Percentiles rank a stretch among this genome's conserved stretches.
Evolutionary conservation across 1,140 invertebrate genomes (phyloP).

Genomic region (Drosophila seguyi): DNA sequence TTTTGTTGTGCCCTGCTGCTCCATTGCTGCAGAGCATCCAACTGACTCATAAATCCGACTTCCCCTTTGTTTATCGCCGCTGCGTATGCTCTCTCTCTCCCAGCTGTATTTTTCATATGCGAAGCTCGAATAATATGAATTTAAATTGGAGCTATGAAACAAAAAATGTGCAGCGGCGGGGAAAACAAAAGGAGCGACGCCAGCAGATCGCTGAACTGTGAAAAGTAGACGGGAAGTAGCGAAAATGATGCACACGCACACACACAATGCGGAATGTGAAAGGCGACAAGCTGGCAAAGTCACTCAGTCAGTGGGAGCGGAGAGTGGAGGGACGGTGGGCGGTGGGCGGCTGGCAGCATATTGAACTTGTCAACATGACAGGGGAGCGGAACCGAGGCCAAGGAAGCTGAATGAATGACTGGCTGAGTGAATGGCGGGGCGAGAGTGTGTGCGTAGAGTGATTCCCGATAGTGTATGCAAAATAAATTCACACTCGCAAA

Average conservation of each 20-base stretch:
- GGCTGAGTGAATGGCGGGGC: slow-evolving; percentile 29
- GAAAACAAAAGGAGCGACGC: slow-evolving; percentile 20
- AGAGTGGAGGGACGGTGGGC: slow-evolving; percentile 1
- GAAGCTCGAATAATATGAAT: slow-evolving; percentile 78
- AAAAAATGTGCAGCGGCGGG: slow-evolving; percentile 27
- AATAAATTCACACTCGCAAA: slow-evolving; percentile 52
- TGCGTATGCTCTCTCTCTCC: slow-evolving; percentile 5
- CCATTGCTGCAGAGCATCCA: slow-evolving; percentile 23
- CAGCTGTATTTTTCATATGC: slow-evolving; percentile 43
- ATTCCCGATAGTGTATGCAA: slow-evolving; percentile 73
- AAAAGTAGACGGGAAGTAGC: slow-evolving; percentile 75
- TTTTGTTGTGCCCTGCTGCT: slow-evolving; percentile 1
- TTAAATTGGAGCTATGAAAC: slow-evolving; percentile 64
- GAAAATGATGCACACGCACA: slow-evolving; percentile 59
- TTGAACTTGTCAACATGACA: slow-evolving; percentile 74
- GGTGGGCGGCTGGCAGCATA: slow-evolving; percentile 42
- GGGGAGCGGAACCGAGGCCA: slow-evolving; percentile 51
- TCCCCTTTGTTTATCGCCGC: slow-evolving; percentile 26
- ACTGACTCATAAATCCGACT: slow-evolving; percentile 25
- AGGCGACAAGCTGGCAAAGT: slow-evolving; percentile 61
- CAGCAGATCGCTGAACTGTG: slow-evolving; percentile 61
- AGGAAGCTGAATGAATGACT: slow-evolving; percentile 58
- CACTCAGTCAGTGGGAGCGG: slow-evolving; percentile 38
- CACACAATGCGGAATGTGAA: slow-evolving; percentile 23
- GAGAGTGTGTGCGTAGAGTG: slow-evolving; percentile 60